Conservation (phyloP, 1,140 invertebrate species). For the Amphibalanus amphitrite region DNA sequence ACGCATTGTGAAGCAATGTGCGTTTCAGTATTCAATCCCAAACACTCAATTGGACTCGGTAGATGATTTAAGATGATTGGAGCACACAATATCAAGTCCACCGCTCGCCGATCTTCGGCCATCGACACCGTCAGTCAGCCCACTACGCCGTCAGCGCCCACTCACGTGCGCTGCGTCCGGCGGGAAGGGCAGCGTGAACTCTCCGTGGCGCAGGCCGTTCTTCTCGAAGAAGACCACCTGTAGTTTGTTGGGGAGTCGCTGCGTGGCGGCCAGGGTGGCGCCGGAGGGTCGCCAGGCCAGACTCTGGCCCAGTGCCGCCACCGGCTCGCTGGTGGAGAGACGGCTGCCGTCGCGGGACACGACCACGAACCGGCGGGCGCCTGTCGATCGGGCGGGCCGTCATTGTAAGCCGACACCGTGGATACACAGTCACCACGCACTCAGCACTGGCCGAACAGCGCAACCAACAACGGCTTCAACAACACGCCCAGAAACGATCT, state of each 20-base stretch:
- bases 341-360: constrained; percentile 53
- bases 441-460: too few relatives aligned
- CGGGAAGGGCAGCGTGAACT: constrained; percentile 50
- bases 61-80: neutral
- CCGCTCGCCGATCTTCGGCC: neutral
- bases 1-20: too few relatives aligned
- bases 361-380: constrained; percentile 42
- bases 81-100: constrained; percentile 2
- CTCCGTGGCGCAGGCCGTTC: constrained; percentile 74
- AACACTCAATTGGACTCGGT: too few relatives aligned
- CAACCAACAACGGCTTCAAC: too few relatives aligned
- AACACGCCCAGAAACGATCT: too few relatives aligned
- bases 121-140: too few relatives aligned
- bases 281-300: constrained; percentile 64
- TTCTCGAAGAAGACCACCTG: constrained; percentile 75
- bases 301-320: constrained; percentile 44
- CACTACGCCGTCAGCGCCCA: constrained; percentile 8
- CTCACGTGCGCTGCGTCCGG: constrained; percentile 30
- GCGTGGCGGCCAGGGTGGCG: constrained; percentile 53
- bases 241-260: constrained; percentile 44
- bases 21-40: too few relatives aligned
- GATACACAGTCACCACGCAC: too few relatives aligned
- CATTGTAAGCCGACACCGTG: too few relatives aligned
- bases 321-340: constrained; percentile 49
- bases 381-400: too few relatives aligned